A percentile compares a stretch with the other conserved stretches of the same genome.
Evolutionary conservation across 2,888 invertebrate genomes (phyloP).

Genomic region (Rhimphoctona megacephalus): DNA sequence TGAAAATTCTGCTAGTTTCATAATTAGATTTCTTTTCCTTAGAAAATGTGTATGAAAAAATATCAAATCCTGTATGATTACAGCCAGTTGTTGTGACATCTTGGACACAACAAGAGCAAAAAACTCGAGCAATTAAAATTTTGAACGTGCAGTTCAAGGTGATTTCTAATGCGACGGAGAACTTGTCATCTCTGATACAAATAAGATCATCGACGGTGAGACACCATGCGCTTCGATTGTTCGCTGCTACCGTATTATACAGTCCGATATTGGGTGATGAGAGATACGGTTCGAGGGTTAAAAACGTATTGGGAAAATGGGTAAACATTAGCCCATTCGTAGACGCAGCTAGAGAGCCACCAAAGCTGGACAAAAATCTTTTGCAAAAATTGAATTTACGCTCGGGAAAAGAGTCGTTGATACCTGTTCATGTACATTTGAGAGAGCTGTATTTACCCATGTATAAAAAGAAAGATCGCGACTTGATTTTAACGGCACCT

Average conservation of each 20-base stretch:
- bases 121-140: slow-evolving; percentile 70
- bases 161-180: slow-evolving; percentile 73
- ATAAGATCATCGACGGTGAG: slow-evolving; percentile 76
- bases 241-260: slow-evolving; percentile 79
- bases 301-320: slow-evolving; percentile 78
- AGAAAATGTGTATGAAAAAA: background rate
- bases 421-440: slow-evolving; percentile 82
- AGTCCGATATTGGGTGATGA: slow-evolving; percentile 84
- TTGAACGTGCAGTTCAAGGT: slow-evolving; percentile 75
- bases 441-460: slow-evolving; percentile 75
- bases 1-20: background rate
- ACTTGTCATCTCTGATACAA: slow-evolving; percentile 80
- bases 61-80: slow-evolving; percentile 59
- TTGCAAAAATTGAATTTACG: slow-evolving; percentile 72
- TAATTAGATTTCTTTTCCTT: background rate
- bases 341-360: slow-evolving; percentile 66
- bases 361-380: slow-evolving; percentile 74
- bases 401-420: slow-evolving; percentile 71
- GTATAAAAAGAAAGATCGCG: slow-evolving; percentile 66
- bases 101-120: slow-evolving; percentile 71
- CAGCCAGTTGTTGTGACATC: slow-evolving; percentile 73
- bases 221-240: slow-evolving; percentile 82
- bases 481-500: slow-evolving; percentile 80
- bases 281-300: slow-evolving; percentile 80
- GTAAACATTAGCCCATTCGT: slow-evolving; percentile 80